Base-by-base conservation (phyloP, 1,140 invertebrate genomes). In the Formica selysi region DNA sequence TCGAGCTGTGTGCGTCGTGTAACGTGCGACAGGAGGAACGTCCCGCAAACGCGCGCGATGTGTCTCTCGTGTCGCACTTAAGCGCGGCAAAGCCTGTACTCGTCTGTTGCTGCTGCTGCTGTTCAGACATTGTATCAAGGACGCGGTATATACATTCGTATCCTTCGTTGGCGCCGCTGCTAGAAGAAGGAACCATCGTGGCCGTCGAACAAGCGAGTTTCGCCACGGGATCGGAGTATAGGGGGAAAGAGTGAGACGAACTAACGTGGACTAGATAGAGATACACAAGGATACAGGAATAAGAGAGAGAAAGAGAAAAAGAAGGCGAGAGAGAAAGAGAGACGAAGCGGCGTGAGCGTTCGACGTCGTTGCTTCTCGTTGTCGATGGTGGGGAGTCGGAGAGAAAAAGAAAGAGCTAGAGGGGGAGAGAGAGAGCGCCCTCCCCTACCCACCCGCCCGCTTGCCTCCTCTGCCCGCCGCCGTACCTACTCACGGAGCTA, bases 401-500 rank as follows among this genome's bases (percentile, higher is more conserved):
- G 91, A 88, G 90, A 93, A 90, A 93, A 92, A 90, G 90, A 92
- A 89, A 91, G 91, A 92, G 87, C 88, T 89, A 90, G 85, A 89
- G 91, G 92, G 90, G 91, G 85, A 68, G 86, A 87, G 92, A 92
- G 88, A 91, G 89, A 86, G 91, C 90, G 91, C 87, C 89, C 92
- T 91, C 92, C 92, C 91, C 91, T 91, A 84, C 91, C 86, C 90
- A 88, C 91, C 91, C 92, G 74, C 88, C 88, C 85, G 87, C 70
- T 65, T 76, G 73, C 54, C 81, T 86, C 88, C 73, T 80, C 86
- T 90, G 64, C 86, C 88, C 91, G 88, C 87, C 90, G 86, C 62
- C 81, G 87, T 89, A 92, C 93, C 93, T 92, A 91, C 87, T 93
- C 93, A 92, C 92, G 92, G 87, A 92, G 86, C 92, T 94, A 95